Evolutionary conservation across 1,140 invertebrate species (phyloP).

Genomic region (Drosophila persimilis): DNA sequence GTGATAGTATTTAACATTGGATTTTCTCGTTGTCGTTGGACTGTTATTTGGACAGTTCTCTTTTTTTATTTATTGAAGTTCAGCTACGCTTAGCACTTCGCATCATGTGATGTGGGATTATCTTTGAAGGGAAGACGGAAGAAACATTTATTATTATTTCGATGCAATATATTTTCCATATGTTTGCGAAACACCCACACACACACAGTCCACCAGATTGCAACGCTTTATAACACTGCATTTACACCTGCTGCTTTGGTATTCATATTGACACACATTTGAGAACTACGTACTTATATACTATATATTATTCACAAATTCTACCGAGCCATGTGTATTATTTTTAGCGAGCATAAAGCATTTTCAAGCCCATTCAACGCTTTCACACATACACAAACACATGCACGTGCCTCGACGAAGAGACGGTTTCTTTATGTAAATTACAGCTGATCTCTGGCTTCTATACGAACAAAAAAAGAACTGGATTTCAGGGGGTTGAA

Average conservation of each 20-base stretch:
- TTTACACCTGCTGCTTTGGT: constrained; percentile 63
- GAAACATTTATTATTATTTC: constrained; percentile 38
- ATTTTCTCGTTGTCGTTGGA: constrained; percentile 13
- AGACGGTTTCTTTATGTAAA: neutral
- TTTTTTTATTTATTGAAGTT: constrained; percentile 12
- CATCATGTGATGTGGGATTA: constrained; percentile 19
- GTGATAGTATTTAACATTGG: constrained; percentile 66
- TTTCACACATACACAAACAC: constrained; percentile 20
- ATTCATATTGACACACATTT: constrained; percentile 67
- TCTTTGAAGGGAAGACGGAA: constrained; percentile 55
- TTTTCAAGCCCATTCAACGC: constrained; percentile 12
- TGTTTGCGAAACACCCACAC: constrained; percentile 52
- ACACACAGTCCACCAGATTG: constrained; percentile 22
- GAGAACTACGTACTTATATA: constrained; percentile 57
- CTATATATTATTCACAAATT: constrained; percentile 38
- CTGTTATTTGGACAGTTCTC: constrained; percentile 2
- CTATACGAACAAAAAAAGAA: neutral
- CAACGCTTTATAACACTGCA: constrained; percentile 59
- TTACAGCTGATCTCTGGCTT: too few species aligned
- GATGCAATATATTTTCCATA: constrained; percentile 44
- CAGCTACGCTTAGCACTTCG: constrained; percentile 17
- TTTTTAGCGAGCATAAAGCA: constrained; percentile 38
- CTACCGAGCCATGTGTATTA: constrained; percentile 22
- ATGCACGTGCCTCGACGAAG: constrained; percentile 46
- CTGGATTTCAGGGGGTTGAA: constrained; percentile 48